Conservation (phyloP, 2,888 invertebrate species). For the Lepidochitona cinerea region DNA sequence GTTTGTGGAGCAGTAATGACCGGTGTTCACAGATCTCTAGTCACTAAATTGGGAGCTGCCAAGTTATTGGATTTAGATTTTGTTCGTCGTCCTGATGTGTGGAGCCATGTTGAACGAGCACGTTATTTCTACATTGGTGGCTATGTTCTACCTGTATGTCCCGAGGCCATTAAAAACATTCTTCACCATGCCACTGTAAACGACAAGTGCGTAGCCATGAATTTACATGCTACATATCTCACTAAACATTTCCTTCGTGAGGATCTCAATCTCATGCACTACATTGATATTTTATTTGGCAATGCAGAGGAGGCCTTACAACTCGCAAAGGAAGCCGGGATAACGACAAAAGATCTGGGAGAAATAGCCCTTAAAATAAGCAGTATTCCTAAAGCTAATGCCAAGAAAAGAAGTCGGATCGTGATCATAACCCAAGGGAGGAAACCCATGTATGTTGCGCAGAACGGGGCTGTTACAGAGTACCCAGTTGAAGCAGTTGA, state of each 20-base stretch:
- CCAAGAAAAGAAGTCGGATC: slow-evolving; percentile 80
- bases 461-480: slow-evolving; percentile 43
- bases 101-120: slow-evolving; percentile 81
- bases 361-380: slow-evolving; percentile 87
- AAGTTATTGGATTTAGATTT: slow-evolving; percentile 86
- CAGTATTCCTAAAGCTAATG: slow-evolving; percentile 83
- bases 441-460: slow-evolving; percentile 84
- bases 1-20: slow-evolving; percentile 97
- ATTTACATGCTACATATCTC: slow-evolving; percentile 96
- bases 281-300: slow-evolving; percentile 94
- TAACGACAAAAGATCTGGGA: slow-evolving; percentile 77
- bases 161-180: slow-evolving; percentile 85
- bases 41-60: slow-evolving; percentile 96
- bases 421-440: slow-evolving; percentile 94
- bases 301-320: slow-evolving; percentile 83
- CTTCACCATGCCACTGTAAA: slow-evolving; percentile 82
- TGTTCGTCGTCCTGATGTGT: slow-evolving; percentile 81
- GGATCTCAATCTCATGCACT: slow-evolving; percentile 85
- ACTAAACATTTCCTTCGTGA: slow-evolving; percentile 87
- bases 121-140: slow-evolving; percentile 92
- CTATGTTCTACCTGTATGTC: slow-evolving; percentile 96
- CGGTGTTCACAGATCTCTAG: slow-evolving; percentile 85
- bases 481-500: slow-evolving; percentile 49
- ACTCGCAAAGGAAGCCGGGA: slow-evolving; percentile 48
- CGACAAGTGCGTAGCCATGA: slow-evolving; percentile 88